A percentile compares a stretch with the other conserved stretches of the same genome.
These are phyloP conservation scores for Eufriesea mexicana DNA, from an alignment of 1,140 invertebrate genomes.

Conservation along the genomic window DNA sequence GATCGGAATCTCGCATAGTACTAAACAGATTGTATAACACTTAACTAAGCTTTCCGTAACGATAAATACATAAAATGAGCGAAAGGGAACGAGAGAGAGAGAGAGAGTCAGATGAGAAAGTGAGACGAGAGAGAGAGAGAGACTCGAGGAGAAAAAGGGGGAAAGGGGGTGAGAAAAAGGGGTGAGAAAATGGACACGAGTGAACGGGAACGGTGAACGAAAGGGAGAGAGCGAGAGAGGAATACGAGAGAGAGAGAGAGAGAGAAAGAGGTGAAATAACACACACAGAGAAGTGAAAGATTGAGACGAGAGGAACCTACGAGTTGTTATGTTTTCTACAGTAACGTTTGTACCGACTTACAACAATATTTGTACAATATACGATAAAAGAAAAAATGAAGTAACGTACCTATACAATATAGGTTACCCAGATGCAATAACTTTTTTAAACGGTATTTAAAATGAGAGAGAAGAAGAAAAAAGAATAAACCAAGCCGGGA, in stretches of 20 bases:
- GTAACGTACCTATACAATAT: slow-evolving; percentile 78
- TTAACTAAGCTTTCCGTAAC: slow-evolving; percentile 66
- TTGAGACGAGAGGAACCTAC: slow-evolving; percentile 66
- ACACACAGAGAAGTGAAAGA: slow-evolving; percentile 47
- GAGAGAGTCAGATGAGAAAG: not conserved
- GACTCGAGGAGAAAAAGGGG: slow-evolving; percentile 14
- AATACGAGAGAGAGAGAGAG: slow-evolving; percentile 14
- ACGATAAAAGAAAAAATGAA: slow-evolving; percentile 70
- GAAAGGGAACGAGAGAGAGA: slow-evolving; percentile 47
- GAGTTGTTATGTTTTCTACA: slow-evolving; percentile 82
- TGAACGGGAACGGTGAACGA: not conserved
- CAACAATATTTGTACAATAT: slow-evolving; percentile 83
- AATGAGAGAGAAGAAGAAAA: not conserved
- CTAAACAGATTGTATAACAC: slow-evolving; percentile 67
- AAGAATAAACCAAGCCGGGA: slow-evolving; percentile 67
- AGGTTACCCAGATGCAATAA: slow-evolving; percentile 81
- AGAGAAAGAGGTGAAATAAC: slow-evolving; percentile 40
- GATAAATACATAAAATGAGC: slow-evolving; percentile 48
- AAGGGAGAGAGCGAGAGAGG: not conserved
- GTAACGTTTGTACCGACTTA: slow-evolving; percentile 82
- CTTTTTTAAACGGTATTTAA: slow-evolving; percentile 80
- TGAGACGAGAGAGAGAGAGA: not conserved
- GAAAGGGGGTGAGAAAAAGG: not conserved
- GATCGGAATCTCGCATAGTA: slow-evolving; percentile 66
- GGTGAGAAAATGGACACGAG: slow-evolving; percentile 14